Conservation (phyloP, 2,797 vertebrate species). For the Sebastes cheni region DNA sequence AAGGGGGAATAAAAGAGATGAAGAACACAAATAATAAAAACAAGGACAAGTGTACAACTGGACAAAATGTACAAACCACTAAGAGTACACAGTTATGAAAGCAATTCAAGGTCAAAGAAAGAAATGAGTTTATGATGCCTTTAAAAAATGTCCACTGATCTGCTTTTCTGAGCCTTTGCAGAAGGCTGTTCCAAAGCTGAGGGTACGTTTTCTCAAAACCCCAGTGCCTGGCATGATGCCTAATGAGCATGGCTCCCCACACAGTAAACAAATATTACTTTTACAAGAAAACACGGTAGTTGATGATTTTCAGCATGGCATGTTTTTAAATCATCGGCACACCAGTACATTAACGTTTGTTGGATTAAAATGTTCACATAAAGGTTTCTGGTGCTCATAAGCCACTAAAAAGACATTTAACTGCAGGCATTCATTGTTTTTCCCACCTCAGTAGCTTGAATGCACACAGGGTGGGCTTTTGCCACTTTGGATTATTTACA, state of each 20-base stretch:
- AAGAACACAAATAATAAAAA: background rate
- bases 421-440: constrained; percentile 24
- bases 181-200: background rate
- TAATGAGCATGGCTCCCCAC: constrained; percentile 9
- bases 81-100: background rate
- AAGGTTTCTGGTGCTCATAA: constrained; percentile 12
- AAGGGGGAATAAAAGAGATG: background rate
- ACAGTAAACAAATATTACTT: constrained; percentile 1
- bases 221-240: background rate
- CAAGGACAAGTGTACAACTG: background rate
- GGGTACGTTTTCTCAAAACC: background rate
- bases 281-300: constrained; percentile 11
- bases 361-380: background rate
- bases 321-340: constrained; percentile 7
- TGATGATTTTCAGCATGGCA: constrained; percentile 2
- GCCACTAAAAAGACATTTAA: constrained; percentile 12
- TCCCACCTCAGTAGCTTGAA: constrained; percentile 7
- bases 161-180: background rate
- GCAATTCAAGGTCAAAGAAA: background rate
- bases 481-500: constrained; percentile 24
- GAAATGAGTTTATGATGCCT: background rate
- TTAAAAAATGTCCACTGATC: background rate
- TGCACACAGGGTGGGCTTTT: constrained; percentile 13
- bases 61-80: background rate
- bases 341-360: background rate